phyloP scores from a whole-genome alignment of 2,113 vertebrate species.

The Pterocles orientalis region DNA sequence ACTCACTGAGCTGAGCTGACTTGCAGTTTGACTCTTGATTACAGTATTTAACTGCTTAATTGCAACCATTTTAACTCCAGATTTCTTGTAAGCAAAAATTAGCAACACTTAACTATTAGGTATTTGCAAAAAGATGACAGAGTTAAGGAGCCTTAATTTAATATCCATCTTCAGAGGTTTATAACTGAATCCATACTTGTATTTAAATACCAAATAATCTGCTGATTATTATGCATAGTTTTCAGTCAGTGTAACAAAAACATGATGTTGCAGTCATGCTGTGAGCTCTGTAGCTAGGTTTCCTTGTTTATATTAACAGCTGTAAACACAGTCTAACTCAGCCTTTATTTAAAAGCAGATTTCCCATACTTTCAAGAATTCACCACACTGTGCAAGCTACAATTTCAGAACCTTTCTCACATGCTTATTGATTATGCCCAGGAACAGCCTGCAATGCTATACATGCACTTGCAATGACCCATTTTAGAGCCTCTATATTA shows the following conservation, averaged over 20 bases:
- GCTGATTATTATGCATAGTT: slow-evolving; percentile 82
- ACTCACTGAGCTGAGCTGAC: neutral
- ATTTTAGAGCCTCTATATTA: neutral
- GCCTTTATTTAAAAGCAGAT: slow-evolving; percentile 68
- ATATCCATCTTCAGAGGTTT: slow-evolving; percentile 67
- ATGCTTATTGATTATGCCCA: slow-evolving; percentile 23
- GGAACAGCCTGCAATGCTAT: neutral
- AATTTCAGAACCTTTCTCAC: slow-evolving; percentile 54
- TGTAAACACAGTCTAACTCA: slow-evolving; percentile 77
- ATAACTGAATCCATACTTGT: slow-evolving; percentile 74
- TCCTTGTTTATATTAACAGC: slow-evolving; percentile 80
- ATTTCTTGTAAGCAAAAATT: neutral
- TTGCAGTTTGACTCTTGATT: slow-evolving; percentile 33
- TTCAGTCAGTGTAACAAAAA: slow-evolving; percentile 80
- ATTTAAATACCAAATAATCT: slow-evolving; percentile 79
- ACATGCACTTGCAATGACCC: neutral
- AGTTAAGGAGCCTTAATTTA: slow-evolving; percentile 58
- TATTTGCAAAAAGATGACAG: slow-evolving; percentile 40
- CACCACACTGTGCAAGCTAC: slow-evolving; percentile 19
- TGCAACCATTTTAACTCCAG: slow-evolving; percentile 15
- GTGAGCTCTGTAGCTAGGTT: slow-evolving; percentile 71
- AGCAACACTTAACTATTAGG: slow-evolving; percentile 30
- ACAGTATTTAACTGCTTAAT: slow-evolving; percentile 41
- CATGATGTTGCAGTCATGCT: slow-evolving; percentile 75
- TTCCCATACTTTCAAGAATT: slow-evolving; percentile 67